These are phyloP conservation scores for Pandion haliaetus DNA, from an alignment of 2,113 vertebrate species.

Conservation along the genomic window DNA sequence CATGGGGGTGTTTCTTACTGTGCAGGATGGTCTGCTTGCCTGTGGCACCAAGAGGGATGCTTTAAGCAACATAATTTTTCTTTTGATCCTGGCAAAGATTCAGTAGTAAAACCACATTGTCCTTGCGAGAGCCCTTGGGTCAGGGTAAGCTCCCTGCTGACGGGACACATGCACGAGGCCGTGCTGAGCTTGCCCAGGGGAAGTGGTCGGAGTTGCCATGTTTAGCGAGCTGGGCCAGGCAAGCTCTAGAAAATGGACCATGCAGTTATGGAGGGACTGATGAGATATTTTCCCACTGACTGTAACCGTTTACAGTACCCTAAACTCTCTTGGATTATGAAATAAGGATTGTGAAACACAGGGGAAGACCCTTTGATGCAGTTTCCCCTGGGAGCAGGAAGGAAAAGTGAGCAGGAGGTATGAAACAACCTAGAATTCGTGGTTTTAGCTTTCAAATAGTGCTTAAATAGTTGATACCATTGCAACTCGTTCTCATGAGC, in stretches of 20 bases:
- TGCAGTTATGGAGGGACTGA: neutral
- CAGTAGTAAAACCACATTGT: neutral
- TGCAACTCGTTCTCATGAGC: neutral
- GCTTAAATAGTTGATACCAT: neutral
- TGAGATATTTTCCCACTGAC: neutral
- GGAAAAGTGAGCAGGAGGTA: neutral
- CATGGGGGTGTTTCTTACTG: neutral
- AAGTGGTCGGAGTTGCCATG: neutral
- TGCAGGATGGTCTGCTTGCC: neutral
- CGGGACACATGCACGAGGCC: accelerated
- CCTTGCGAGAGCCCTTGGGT: neutral
- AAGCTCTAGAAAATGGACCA: neutral
- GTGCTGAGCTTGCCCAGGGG: neutral
- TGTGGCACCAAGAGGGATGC: neutral
- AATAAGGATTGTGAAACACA: neutral
- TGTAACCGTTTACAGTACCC: neutral
- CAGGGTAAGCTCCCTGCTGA: neutral
- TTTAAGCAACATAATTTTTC: neutral
- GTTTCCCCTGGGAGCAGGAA: neutral
- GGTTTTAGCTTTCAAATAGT: neutral
- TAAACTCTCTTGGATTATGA: neutral
- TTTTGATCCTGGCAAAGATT: neutral
- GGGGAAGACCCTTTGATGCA: neutral
- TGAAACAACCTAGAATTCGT: neutral
- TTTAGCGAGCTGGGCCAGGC: neutral